A percentile compares a stretch with the other conserved stretches of the same genome.
phyloP scores from a whole-genome alignment of 2,888 invertebrate genomes.

The Anaspis maculata region DNA sequence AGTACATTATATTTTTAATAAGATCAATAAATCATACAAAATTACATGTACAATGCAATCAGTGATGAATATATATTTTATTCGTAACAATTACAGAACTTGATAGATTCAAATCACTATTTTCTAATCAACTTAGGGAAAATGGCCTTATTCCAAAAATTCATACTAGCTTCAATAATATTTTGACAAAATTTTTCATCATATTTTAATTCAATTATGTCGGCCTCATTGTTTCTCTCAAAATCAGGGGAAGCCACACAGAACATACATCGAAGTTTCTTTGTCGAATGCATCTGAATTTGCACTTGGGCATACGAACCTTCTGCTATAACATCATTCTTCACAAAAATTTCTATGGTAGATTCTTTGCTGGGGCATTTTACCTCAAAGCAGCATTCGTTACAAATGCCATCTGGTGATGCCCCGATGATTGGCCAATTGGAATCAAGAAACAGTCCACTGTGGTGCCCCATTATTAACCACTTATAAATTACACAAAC shows the following conservation, averaged over 20 bases:
- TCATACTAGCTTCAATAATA: neutral
- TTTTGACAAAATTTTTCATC: neutral
- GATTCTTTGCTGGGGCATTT: neutral
- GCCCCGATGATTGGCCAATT: neutral
- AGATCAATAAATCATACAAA: no score
- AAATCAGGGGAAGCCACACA: neutral
- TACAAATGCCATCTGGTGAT: no score
- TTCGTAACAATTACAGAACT: no score
- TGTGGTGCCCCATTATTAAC: no score
- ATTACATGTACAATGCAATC: no score
- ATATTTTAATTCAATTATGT: neutral
- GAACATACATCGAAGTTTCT: neutral
- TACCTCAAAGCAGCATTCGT: neutral
- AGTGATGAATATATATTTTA: no score
- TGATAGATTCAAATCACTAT: neutral
- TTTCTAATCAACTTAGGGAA: neutral
- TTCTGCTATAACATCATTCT: neutral
- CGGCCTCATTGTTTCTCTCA: neutral
- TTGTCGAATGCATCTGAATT: neutral
- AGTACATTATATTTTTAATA: no score
- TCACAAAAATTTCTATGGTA: neutral
- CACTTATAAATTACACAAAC: no score
- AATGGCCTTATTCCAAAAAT: neutral
- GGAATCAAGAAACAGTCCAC: neutral
- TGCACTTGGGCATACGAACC: neutral